A percentile compares a stretch with the other conserved stretches of the same genome.
These are phyloP conservation scores for Ceratosolen solmsi DNA, from an alignment of 1,140 invertebrate genomes.

Conservation along the genomic window DNA sequence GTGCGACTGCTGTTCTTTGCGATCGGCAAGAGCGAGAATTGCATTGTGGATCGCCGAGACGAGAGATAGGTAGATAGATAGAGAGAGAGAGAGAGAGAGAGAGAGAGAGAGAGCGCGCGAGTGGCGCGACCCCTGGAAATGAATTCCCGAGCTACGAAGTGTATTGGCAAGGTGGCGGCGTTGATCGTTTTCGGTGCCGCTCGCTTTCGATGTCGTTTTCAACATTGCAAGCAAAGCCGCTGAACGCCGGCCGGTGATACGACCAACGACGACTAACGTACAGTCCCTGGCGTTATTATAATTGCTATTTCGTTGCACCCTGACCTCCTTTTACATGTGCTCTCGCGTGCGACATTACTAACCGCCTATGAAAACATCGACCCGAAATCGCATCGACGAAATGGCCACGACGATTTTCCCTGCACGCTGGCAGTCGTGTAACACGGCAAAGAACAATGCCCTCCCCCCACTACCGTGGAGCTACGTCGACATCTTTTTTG, in stretches of 20 bases:
- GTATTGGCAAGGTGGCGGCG: background rate
- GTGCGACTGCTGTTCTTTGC: background rate
- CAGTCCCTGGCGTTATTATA: slow-evolving; percentile 65
- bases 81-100: no score
- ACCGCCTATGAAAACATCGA: slow-evolving; percentile 71
- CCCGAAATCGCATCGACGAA: slow-evolving; percentile 54
- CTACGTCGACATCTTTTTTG: no score
- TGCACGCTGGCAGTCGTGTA: background rate
- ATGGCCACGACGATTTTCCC: background rate
- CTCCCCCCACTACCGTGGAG: no score
- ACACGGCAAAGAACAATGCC: background rate
- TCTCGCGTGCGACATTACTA: slow-evolving; percentile 66
- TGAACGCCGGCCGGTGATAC: slow-evolving; percentile 18
- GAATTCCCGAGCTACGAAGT: background rate
- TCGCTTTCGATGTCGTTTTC: no score
- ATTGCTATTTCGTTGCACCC: slow-evolving; percentile 71
- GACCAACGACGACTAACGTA: slow-evolving; percentile 43
- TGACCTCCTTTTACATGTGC: slow-evolving; percentile 71
- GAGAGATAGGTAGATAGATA: no score
- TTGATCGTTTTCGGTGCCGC: no score
- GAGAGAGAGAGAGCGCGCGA: no score
- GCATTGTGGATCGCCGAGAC: background rate
- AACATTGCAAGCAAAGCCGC: background rate
- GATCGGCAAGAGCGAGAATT: background rate
- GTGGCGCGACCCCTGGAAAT: background rate